A percentile compares a stretch with the other conserved stretches of the same genome.
Conservation (phyloP, 2,797 vertebrate species). For the Anas capensis region DNA sequence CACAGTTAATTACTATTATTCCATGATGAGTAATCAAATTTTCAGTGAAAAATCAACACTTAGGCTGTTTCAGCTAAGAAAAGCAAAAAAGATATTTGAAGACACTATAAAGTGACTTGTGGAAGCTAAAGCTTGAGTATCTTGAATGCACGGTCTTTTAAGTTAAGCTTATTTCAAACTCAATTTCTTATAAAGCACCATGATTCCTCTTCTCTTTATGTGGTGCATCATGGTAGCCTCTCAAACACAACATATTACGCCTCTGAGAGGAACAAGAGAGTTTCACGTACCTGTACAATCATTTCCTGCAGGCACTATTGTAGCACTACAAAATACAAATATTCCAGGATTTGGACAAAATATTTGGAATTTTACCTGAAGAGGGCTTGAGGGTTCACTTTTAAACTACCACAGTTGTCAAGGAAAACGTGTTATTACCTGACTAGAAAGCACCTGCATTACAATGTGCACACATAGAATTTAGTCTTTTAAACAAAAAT, state of each 20-base stretch:
- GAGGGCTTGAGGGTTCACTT: not conserved
- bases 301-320: not conserved
- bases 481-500: not conserved
- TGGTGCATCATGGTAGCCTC: not conserved
- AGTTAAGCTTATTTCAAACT: not conserved
- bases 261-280: not conserved
- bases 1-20: not conserved
- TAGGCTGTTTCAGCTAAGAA: not conserved
- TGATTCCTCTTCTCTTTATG: not conserved
- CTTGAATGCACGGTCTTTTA: not conserved
- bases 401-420: not conserved
- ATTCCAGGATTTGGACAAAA: constrained; percentile 3
- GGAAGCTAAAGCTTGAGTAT: not conserved
- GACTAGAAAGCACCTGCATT: not conserved
- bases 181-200: not conserved
- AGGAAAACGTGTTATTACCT: not conserved
- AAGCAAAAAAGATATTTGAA: not conserved
- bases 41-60: not conserved
- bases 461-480: not conserved
- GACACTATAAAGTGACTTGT: not conserved
- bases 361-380: constrained; percentile 22
- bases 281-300: not conserved
- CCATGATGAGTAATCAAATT: not conserved
- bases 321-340: constrained; percentile 11
- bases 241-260: not conserved